These are phyloP conservation scores for Drosophila nasuta DNA, from an alignment of 1,140 invertebrate species.

Conservation along the genomic window DNA sequence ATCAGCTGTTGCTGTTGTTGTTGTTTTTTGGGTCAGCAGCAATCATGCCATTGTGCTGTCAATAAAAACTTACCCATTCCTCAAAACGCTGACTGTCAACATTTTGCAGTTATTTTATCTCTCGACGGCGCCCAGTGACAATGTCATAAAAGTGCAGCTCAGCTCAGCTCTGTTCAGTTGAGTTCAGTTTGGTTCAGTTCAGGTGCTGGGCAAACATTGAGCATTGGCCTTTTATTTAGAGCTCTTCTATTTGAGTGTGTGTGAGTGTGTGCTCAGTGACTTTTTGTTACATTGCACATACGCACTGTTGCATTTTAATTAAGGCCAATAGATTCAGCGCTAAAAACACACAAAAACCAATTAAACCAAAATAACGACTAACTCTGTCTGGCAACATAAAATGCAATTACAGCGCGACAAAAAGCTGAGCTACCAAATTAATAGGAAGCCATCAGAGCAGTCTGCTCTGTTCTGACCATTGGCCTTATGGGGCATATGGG, in stretches of 20 bases:
- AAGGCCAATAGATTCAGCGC: conserved; percentile 70
- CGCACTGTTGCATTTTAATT: conserved; percentile 81
- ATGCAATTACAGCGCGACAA: conserved; percentile 66
- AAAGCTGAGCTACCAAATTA: conserved; percentile 70
- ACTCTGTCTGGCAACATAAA: conserved; percentile 60
- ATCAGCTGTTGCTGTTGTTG: conserved; percentile 7
- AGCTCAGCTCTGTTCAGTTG: not conserved
- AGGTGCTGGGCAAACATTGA: conserved; percentile 51
- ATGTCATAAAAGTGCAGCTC: conserved; percentile 56
- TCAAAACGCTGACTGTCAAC: conserved; percentile 58
- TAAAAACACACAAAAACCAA: conserved; percentile 72
- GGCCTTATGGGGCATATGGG: conserved; percentile 57
- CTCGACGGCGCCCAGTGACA: conserved; percentile 30
- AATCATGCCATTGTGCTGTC: conserved; percentile 77
- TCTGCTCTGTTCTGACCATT: not conserved
- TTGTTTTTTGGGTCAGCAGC: conserved; percentile 63
- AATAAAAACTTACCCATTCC: conserved; percentile 66
- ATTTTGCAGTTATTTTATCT: conserved; percentile 81
- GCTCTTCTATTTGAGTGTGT: conserved; percentile 28
- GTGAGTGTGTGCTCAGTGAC: conserved; percentile 51
- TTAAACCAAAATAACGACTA: conserved; percentile 74
- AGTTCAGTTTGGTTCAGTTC: conserved; percentile 35
- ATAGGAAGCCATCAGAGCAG: conserved; percentile 58
- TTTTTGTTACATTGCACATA: conserved; percentile 75
- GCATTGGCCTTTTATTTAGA: conserved; percentile 33